Evolutionary conservation across 1,140 invertebrate species (phyloP), one percentile per base, ranked within the genome.

Genomic region (Drosophila pseudoobscura): DNA sequence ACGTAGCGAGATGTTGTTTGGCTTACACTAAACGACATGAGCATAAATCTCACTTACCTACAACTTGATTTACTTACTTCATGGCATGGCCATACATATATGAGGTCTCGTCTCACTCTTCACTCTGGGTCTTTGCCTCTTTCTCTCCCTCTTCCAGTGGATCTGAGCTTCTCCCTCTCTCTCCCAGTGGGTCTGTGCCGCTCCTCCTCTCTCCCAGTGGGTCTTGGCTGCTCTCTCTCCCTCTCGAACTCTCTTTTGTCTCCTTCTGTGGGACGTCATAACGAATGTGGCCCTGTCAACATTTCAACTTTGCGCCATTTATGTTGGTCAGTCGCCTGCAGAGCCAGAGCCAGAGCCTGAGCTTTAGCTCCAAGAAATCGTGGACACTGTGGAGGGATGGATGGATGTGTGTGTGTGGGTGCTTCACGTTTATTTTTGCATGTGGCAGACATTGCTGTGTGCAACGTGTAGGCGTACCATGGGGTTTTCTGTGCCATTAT

Each of bases 291-390:
- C 71, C 70, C 83, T 88, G 83, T 88, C 83, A 88, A 80, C 83
- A 88, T 88, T 88, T 88, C 84, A 88, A 88, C 83, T 88, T 88
- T 88, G 78, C 83, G 83, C 83, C 83, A 88, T 88, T 88, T 88
- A 88, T 88, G 83, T 85, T 85, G 82, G 82, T 85, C 82, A 85
- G 75, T 78, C 77, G 80, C 68, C 79, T 78, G 74, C 55, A 5
- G 24, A 26, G 24, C 57, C 35, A 13, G 52, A 26, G 24, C 57
- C 55, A 53, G 55, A 58, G 61, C 55, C 69, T 79, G 59, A 59
- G 77, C 31, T 74, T 79, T 59, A 59, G 77, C 31, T 46, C 52
- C 41, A 51, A 69, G 64, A 51, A 69, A 61, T 68, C 64, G 61
- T 68, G 50, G 65, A 69, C 65, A 49, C 41, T 61, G 45, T 64